Evolutionary conservation across 1,140 invertebrate species (phyloP).

Genomic region (Elymnias hypermnestra): DNA sequence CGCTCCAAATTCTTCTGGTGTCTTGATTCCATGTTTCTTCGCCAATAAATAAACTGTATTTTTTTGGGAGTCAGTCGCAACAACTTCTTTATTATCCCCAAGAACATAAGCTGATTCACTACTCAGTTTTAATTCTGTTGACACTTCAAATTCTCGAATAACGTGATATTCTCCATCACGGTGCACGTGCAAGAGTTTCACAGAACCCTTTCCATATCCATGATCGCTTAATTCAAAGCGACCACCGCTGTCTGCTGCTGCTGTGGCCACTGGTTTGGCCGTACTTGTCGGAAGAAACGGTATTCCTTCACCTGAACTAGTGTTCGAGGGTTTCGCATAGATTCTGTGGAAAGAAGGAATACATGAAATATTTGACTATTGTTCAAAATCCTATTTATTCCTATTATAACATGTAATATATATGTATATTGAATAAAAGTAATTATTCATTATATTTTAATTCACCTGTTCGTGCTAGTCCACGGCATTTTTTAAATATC

Average conservation of each 20-base stretch:
- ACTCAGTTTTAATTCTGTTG: constrained; percentile 82
- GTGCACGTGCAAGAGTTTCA: constrained; percentile 83
- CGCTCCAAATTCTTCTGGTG: constrained; percentile 84
- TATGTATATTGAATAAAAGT: too few relatives aligned
- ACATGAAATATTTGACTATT: too few relatives aligned
- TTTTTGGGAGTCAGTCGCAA: constrained; percentile 90
- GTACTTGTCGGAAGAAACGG: not conserved
- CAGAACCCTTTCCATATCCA: constrained; percentile 85
- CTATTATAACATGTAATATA: too few relatives aligned
- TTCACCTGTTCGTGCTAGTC: constrained; percentile 67
- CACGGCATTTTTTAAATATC: constrained; percentile 52
- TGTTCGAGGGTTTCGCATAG: constrained; percentile 65
- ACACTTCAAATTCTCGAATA: constrained; percentile 85
- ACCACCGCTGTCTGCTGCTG: constrained; percentile 54
- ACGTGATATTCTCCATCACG: constrained; percentile 80
- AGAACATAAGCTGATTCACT: constrained; percentile 78
- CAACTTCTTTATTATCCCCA: constrained; percentile 83
- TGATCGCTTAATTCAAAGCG: constrained; percentile 80
- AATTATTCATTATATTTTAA: constrained; percentile 4
- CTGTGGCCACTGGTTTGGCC: constrained; percentile 38
- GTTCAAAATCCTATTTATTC: too few relatives aligned
- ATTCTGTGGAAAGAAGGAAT: constrained; percentile 47
- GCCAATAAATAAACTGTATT: constrained; percentile 88
- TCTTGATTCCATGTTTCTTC: constrained; percentile 84
- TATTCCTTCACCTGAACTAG: constrained; percentile 40